A percentile compares a stretch with the other conserved stretches of the same genome.
Conservation (phyloP, 2,113 vertebrate genomes). For the Jaculus jaculus region DNA sequence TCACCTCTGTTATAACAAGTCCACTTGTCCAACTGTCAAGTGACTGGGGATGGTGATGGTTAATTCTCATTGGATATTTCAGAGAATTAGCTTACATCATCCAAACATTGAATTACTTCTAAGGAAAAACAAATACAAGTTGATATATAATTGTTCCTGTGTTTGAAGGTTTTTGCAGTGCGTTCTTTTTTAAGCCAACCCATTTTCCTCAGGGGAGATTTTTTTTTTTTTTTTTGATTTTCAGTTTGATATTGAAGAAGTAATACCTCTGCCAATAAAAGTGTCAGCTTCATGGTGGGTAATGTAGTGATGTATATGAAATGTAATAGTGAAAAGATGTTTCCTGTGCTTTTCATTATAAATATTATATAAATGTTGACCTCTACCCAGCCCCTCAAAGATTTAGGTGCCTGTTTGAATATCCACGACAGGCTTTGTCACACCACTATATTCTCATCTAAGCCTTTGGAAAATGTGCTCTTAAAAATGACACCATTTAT, state of each 20-base stretch:
- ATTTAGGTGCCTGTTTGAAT: conserved; percentile 75
- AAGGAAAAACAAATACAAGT: not conserved
- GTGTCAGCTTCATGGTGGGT: conserved; percentile 58
- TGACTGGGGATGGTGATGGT: not conserved
- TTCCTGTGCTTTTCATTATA: conserved; percentile 72
- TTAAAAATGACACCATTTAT: conserved; percentile 80
- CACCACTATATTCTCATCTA: conserved; percentile 70
- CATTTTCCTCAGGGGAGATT: not conserved
- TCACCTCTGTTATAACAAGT: not conserved
- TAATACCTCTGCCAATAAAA: conserved; percentile 69
- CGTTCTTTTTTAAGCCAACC: not conserved
- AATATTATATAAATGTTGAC: conserved; percentile 73
- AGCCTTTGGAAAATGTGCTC: conserved; percentile 72
- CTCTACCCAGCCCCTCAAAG: conserved; percentile 48
- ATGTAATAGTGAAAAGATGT: conserved; percentile 72
- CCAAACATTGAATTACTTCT: not conserved
- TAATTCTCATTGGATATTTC: not conserved
- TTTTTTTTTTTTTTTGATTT: conserved; percentile 24
- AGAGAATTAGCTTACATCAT: not conserved
- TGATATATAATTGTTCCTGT: not conserved
- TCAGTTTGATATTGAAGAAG: conserved; percentile 25
- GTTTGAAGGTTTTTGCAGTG: not conserved
- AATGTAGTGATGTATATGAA: conserved; percentile 68
- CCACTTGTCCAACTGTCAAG: not conserved
- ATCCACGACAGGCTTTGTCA: conserved; percentile 68